phyloP scores from a whole-genome alignment of 2,888 invertebrate genomes.

The Drosophila meridiana region DNA sequence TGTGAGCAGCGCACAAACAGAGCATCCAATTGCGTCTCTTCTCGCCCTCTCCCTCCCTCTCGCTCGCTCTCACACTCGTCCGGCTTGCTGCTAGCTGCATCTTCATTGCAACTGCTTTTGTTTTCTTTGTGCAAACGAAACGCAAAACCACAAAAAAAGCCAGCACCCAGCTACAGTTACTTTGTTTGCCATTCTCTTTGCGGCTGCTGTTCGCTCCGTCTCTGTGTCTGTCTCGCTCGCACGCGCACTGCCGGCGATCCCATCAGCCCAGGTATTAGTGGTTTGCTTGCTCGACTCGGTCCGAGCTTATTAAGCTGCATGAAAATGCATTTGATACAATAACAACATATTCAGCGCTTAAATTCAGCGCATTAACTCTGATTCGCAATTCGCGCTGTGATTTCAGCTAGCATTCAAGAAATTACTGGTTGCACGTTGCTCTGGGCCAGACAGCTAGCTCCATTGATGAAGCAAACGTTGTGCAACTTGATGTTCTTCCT shows the following conservation, averaged over 20 bases:
- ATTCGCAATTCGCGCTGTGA: slow-evolving; percentile 47
- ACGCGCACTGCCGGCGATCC: background rate
- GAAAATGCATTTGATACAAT: slow-evolving; percentile 49
- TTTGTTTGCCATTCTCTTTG: slow-evolving; percentile 62
- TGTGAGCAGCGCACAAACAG: slow-evolving; percentile 56
- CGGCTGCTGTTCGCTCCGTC: slow-evolving; percentile 33
- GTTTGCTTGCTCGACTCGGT: slow-evolving; percentile 24
- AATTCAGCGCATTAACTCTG: slow-evolving; percentile 54
- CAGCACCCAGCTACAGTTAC: slow-evolving; percentile 42
- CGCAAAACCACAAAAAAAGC: slow-evolving; percentile 48
- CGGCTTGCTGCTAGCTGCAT: slow-evolving; percentile 33
- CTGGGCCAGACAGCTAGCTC: slow-evolving; percentile 27
- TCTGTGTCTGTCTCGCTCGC: background rate
- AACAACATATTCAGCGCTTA: slow-evolving; percentile 53
- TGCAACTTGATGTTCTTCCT: slow-evolving; percentile 49
- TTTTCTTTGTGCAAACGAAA: slow-evolving; percentile 59
- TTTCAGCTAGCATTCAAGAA: slow-evolving; percentile 43
- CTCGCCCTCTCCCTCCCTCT: background rate
- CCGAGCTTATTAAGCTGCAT: slow-evolving; percentile 51
- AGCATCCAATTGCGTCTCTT: slow-evolving; percentile 45
- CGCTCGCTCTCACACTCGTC: background rate
- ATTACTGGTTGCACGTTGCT: slow-evolving; percentile 40
- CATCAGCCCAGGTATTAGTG: slow-evolving; percentile 45
- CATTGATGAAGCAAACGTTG: slow-evolving; percentile 69
- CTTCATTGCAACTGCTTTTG: slow-evolving; percentile 60